These are phyloP conservation scores for Drosophila arizonae DNA, from an alignment of 1,140 invertebrate species.

Conservation along the genomic window DNA sequence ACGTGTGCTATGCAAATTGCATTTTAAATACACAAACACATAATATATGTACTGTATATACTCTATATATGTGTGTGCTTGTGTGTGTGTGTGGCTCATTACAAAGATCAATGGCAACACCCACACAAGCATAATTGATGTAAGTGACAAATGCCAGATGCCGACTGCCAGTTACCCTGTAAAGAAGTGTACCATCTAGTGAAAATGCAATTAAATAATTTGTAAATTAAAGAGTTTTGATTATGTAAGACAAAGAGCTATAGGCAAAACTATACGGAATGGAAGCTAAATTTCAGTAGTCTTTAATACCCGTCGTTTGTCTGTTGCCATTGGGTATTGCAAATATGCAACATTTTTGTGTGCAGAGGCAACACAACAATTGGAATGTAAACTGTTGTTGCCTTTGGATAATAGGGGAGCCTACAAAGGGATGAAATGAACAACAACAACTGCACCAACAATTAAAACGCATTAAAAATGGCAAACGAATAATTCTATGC, in stretches of 20 bases:
- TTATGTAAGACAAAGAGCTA: background rate
- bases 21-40: constrained; percentile 60
- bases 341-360: constrained; percentile 10
- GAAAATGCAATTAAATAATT: background rate
- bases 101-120: constrained; percentile 10
- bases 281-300: background rate
- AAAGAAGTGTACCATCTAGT: background rate
- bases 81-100: background rate
- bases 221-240: no score
- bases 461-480: constrained; percentile 20
- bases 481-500: constrained; percentile 9
- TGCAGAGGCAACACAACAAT: constrained; percentile 24
- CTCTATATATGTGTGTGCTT: constrained; percentile 1
- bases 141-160: background rate
- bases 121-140: background rate
- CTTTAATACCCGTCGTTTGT: background rate
- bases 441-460: background rate
- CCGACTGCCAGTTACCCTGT: background rate
- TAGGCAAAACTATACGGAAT: no score
- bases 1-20: constrained; percentile 52
- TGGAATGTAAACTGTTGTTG: constrained; percentile 63
- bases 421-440: background rate
- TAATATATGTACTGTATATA: background rate
- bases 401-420: constrained; percentile 37
- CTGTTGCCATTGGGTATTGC: background rate